Conservation (phyloP, 2,113 vertebrate genomes). For the Gasterosteus nipponicus region DNA sequence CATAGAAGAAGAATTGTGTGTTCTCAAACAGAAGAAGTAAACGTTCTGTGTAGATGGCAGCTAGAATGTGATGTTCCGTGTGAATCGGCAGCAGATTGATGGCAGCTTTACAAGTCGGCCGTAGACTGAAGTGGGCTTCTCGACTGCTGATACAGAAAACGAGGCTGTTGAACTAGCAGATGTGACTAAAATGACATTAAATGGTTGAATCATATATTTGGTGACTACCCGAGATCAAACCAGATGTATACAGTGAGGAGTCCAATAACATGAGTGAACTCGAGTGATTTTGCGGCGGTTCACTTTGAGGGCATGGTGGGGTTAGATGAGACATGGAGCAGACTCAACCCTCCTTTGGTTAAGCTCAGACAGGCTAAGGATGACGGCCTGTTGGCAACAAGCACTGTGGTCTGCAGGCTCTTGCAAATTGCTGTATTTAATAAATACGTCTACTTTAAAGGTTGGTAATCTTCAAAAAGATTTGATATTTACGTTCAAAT, state of each 20-base stretch:
- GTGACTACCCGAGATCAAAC: background rate
- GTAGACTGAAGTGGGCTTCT: background rate
- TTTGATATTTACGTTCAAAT: no score
- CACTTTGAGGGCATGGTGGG: background rate
- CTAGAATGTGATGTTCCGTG: background rate
- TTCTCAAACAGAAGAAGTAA: background rate
- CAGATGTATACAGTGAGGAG: background rate
- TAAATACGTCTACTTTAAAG: no score
- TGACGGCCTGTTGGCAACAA: no score
- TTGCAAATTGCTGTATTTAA: no score
- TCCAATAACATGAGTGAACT: no score
- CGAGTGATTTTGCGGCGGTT: background rate
- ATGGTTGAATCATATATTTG: background rate
- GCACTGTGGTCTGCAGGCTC: no score
- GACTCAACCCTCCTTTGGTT: no score
- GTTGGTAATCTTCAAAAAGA: no score
- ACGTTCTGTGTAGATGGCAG: background rate
- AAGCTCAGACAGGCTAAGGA: no score
- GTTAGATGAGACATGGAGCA: no score
- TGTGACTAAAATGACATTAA: background rate
- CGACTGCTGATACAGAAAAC: background rate
- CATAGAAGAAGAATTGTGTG: background rate
- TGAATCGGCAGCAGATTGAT: background rate
- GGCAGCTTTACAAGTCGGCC: background rate
- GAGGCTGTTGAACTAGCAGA: no score